Evolutionary conservation across 2,113 vertebrate species (phyloP), one percentile per base, ranked within the genome.

Genomic region (Corapipo altera): DNA sequence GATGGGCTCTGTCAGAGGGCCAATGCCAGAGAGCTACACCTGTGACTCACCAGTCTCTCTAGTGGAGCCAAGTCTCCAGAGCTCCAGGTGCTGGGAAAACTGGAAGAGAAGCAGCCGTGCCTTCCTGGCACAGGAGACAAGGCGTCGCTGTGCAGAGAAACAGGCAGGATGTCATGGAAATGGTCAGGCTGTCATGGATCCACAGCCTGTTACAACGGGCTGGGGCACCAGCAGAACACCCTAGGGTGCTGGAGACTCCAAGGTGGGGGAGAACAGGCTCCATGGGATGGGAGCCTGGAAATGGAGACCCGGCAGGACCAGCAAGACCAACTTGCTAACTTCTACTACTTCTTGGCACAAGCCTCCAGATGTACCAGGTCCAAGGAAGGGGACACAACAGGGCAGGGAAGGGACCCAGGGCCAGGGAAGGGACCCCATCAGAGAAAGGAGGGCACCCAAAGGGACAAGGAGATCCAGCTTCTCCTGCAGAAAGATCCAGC

Each of bases 51-150:
- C 99, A 0, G 98, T 97, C 59, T 97, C 97, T 0, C 98, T 95
- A 3, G 98, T 99, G 76, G 98, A 98, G 27, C 99, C 99, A 2
- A 99, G 98, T 43, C 97, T 98, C 99, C 99, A 99, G 58, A 99
- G 98, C 96, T 99, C 99, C 77, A 99, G 95, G 77, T 99, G 98
- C 94, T 97, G 98, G 27, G 98, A 98, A 93, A 99, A 99, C 97
- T 99, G 99, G 98, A 99, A 99, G 39, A 99, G 98, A 85, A 99
- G 98, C 72, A 99, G 97, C 28, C 98, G 98, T 6, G 97, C 97
- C 91, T 98, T 99, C 96, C 98, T 98, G 17, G 99, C 99, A 51
- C 99, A 99, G n/a, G 98, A 98, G 72, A 99, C 98, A 14, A 99
- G 98, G 74, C 97, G 96, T 57, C 98, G 98, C 99, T 99, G 86